Evolutionary conservation across 2,797 vertebrate genomes (phyloP).

Genomic region (Emys orbicularis): DNA sequence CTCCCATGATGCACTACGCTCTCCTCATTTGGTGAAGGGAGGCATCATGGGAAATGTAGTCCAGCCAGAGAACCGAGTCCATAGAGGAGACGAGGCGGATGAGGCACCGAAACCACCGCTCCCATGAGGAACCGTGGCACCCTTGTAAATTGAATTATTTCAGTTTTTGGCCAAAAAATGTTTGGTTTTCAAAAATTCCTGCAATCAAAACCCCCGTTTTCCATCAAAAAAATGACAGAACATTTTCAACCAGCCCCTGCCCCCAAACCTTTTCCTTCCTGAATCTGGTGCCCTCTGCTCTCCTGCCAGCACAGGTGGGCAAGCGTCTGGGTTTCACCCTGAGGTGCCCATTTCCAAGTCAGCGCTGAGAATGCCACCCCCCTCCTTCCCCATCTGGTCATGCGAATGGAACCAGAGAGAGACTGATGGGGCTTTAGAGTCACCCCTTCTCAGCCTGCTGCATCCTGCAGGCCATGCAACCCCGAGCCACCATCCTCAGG

Average conservation of each 20-base stretch:
- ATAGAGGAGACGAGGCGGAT: neutral
- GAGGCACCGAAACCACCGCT: neutral
- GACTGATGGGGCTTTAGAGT: neutral
- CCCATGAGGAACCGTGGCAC: neutral
- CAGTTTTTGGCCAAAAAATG: neutral
- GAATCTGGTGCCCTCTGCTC: neutral
- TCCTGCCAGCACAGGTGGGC: neutral
- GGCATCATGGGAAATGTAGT: neutral
- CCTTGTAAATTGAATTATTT: neutral
- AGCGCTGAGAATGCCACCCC: neutral
- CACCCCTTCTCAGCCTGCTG: neutral
- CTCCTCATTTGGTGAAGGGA: neutral
- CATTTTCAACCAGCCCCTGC: neutral
- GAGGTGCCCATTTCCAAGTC: neutral
- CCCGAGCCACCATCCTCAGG: too few relatives aligned
- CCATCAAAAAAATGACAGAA: neutral
- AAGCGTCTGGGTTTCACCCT: neutral
- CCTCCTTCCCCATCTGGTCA: neutral
- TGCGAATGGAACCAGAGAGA: neutral
- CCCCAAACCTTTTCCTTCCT: neutral
- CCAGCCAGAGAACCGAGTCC: neutral
- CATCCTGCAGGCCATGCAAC: neutral
- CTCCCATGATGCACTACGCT: neutral
- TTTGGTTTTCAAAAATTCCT: neutral
- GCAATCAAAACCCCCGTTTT: neutral